Base-by-base conservation (phyloP, 2,888 invertebrate genomes). In the Scaptomyza parva region DNA sequence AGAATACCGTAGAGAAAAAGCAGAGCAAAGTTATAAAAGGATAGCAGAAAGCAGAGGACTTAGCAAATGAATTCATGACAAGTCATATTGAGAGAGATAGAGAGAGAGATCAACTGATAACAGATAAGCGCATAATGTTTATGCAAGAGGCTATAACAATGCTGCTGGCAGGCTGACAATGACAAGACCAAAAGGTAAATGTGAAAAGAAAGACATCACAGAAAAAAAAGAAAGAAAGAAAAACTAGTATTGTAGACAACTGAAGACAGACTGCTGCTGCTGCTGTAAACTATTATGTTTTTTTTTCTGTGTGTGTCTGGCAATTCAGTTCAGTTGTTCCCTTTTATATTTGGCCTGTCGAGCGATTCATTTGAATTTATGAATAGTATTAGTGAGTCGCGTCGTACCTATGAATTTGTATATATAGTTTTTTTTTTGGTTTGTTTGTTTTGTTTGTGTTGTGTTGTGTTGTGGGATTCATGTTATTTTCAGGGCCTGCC, bases 361-460 rank as follows among this genome's bases (percentile, higher is more conserved):
- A 76, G 86, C 65, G 71, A 71, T 85, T 88, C 80, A 86, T 88
- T 88, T 88, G 86, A 88, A 85, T 85, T 83, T 86, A 83, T 86
- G 86, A 80, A 78, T 76, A 71, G 67, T 70, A 67, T 78, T 70
- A 50, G 54, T 69, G 61, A 62, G 44, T n/a, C n/a, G n/a, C n/a
- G n/a, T n/a, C n/a, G n/a, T 69, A 62, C 64, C 64, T 45, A 65
- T 70, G 73, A 75, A 62, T 65, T 47, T 67, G 70, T 54, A 35
- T 35, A 52, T 54, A 35, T 35, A 52, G 63, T 61, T 57, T 61
- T 44, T 39, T 18, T 45, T 6, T n/a, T 28, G 11, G 6, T 11
- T 28, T 28, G 6, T 11, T 2, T 11, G 28, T 28, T 62, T 62
- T 33, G 37, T 18, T 41, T 41, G 28, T 11, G n/a, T n/a, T n/a